Evolutionary conservation across 2,888 invertebrate genomes (phyloP), one percentile per base, ranked within the genome.

Genomic region (Chalcis sispes): DNA sequence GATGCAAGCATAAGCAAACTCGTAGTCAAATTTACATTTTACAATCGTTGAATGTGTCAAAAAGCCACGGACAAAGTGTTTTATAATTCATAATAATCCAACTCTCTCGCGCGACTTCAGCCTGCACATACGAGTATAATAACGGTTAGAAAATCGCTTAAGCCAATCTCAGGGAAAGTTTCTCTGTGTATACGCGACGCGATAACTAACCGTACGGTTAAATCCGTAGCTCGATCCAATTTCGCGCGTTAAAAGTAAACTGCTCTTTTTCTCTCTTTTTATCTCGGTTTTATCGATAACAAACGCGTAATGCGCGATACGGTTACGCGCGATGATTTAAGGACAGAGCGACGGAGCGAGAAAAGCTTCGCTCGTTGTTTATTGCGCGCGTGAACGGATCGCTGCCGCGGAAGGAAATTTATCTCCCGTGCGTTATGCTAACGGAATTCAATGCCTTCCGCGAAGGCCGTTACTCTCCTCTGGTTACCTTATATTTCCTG

Each of bases 371-470:
- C 59, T 15, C 42, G n/a, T 27, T 27, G 70, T 42, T 42, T 42
- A 42, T 42, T 42, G 42, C 42, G n/a, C n/a, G n/a, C n/a, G n/a
- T n/a, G n/a, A n/a, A n/a, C n/a, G n/a, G n/a, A 23, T 8, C 20
- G 46, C 15, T 20, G 10, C 20, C 23, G 36, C 25, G 59, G 25
- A 1, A 54, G 5, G 7, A 10, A 27, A n/a, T 23, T 13, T 10
- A 29, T n/a, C 8, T 27, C n/a, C n/a, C 20, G 50, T 15, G 2
- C 54, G 18, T n/a, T n/a, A 25, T 13, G 3, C 52, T n/a, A 72
- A 62, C 62, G 61, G 62, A 72, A 72, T 76, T 76, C 61, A 76
- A 67, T 72, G 72, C 56, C 66, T 67, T 56, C 52, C 62, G 62
- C 46, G 72, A 61, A 66, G 72, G 66, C 59, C 67, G 20, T 18